Base-by-base conservation (phyloP, 1,140 invertebrate species). In the Camponotus vicinus region DNA sequence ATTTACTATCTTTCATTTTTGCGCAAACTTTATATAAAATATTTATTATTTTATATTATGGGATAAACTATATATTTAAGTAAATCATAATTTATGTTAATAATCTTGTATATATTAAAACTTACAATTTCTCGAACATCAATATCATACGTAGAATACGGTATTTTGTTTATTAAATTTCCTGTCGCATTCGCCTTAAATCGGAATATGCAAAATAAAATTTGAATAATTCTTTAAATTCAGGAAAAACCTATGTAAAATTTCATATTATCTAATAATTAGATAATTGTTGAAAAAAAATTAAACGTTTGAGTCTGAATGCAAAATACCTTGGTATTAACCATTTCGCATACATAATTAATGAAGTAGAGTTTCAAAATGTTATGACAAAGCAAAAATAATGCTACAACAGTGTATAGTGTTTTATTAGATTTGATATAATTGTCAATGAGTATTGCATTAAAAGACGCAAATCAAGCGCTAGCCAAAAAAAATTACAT, bases 61-160 rank as follows among this genome's bases (percentile, higher is more conserved):
- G 1, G 0, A 27, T 1, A 27, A 0, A 27, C 1, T 0, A 27
- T 27, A 27, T 27, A 27, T 27, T 0, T 27, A 27, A 27, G 1
- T 37, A 40, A 34, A 37, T 45, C 34, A 71, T 67, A 1, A 18
- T 57, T 71, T 45, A 49, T 79, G 34, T 45, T 42, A 52, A 64
- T 13, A 45, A 21, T 3, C 6, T 15, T n/a, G 0, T 21, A 57
- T 3, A 64, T 71, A 18, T 52, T 52, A 71, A 52, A 27, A 34
- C 59, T 78, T 66, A 78, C 55, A n/a, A 9, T 59, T 75, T 75
- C 34, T 18, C 34, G 34, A 27, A 21, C 11, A 37, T 37, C 18
- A 15, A 15, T 2, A 15, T 75, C 71, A 37, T 0, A 37, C 37
- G n/a, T 75, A 2, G 11, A 57, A 15, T 75, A 57, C 1, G 34